Base-by-base conservation (phyloP, 2,888 invertebrate species). In the Eurytoma californica region DNA sequence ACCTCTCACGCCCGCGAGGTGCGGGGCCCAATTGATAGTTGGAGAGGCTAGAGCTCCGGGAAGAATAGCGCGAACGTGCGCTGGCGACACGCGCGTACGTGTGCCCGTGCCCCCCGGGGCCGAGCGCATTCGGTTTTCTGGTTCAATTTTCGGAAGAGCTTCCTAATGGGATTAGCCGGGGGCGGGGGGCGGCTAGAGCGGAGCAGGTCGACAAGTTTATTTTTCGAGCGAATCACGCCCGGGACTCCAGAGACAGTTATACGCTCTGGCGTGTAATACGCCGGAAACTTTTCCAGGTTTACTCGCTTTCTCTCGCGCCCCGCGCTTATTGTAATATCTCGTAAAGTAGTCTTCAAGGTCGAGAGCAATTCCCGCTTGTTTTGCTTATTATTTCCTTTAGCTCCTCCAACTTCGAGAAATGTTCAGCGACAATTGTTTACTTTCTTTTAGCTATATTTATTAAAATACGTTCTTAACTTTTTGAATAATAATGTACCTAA, bases 61-160 rank as follows among this genome's bases (percentile, higher is more conserved):
- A 39, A 39, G 39, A 39, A 39, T 39, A 39, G 39, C 39, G 55
- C 24, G 28, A n/a, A 47, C 55, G 39, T 28, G 51, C 39, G 24
- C 39, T 39, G 58, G 14, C 28, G 12, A 47, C 47, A 63, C 47
- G 9, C 39, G 47, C 61, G 39, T 61, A 61, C 20, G 18, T 24
- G 20, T 58, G 7, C 74, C 16, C 53, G 58, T n/a, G 7, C 28
- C 20, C 0, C 55, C 3, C 53, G 28, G 16, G 20, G 58, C n/a
- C 39, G 24, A 39, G 47, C 18, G 49, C 53, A 57, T 55, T 66
- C 47, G 72, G 66, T 72, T 65, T 69, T 65, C 79, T 66, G 67
- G 60, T 61, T 76, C 72, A 80, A 76, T 80, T 80, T 80, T 63
- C 66, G 76, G 65, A 72, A 80, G 80, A 76, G 80, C 76, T 76